phyloP scores from a whole-genome alignment of 1,140 invertebrate genomes.

The Zaprionus taronus region DNA sequence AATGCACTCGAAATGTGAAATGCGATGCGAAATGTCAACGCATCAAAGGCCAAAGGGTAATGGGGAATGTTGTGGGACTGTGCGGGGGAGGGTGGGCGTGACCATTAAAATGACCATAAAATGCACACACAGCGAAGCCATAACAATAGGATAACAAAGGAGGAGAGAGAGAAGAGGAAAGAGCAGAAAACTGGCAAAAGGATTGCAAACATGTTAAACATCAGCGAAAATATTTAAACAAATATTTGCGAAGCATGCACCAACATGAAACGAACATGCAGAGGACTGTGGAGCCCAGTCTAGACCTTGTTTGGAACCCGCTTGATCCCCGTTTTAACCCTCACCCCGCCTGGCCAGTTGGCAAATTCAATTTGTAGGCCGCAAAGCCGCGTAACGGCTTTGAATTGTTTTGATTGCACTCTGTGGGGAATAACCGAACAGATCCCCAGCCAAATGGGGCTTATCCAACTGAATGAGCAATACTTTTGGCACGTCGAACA shows the following conservation, averaged over 20 bases:
- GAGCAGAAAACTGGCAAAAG: slow-evolving; percentile 11
- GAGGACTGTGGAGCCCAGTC: neutral
- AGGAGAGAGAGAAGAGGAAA: neutral
- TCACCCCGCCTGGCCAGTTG: slow-evolving; percentile 1
- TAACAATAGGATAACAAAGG: slow-evolving; percentile 34
- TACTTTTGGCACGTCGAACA: slow-evolving; percentile 26
- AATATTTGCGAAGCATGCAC: slow-evolving; percentile 61
- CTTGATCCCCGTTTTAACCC: too few species aligned
- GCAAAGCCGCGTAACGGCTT: slow-evolving; percentile 45
- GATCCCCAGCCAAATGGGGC: slow-evolving; percentile 14
- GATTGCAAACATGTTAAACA: slow-evolving; percentile 59
- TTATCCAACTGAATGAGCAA: slow-evolving; percentile 32
- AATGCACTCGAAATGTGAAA: slow-evolving; percentile 57
- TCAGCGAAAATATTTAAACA: slow-evolving; percentile 64
- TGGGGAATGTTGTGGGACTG: neutral
- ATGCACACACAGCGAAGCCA: slow-evolving; percentile 35
- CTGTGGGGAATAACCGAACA: slow-evolving; percentile 3
- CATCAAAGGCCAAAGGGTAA: slow-evolving; percentile 15
- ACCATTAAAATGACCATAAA: slow-evolving; percentile 57
- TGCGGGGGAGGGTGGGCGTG: neutral
- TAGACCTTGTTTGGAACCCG: neutral
- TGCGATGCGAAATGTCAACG: slow-evolving; percentile 52
- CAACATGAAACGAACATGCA: slow-evolving; percentile 30
- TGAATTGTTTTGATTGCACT: slow-evolving; percentile 60
- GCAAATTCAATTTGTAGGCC: slow-evolving; percentile 64